Conservation (phyloP, 2,797 vertebrate genomes). For the Gila robusta region DNA sequence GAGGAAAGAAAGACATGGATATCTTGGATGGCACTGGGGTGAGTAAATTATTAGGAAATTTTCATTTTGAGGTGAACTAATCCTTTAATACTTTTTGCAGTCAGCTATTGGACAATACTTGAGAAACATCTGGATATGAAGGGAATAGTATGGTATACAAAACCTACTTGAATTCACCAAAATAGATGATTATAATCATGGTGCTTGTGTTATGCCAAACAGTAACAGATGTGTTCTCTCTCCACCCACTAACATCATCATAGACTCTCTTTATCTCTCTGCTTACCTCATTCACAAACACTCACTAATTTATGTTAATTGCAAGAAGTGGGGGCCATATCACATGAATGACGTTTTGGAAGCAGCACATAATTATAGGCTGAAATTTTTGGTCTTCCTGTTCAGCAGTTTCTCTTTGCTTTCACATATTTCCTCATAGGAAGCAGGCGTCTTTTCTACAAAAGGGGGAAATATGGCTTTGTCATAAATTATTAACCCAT, state of each 20-base stretch:
- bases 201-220: constrained; percentile 44
- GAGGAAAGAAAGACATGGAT: no score
- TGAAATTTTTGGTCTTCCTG: constrained; percentile 36
- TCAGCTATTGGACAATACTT: background rate
- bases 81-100: background rate
- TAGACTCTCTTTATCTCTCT: constrained; percentile 11
- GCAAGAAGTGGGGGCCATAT: constrained; percentile 14
- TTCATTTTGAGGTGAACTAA: no score
- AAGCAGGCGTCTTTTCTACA: background rate
- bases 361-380: constrained; percentile 44
- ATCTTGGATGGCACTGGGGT: no score
- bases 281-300: constrained; percentile 54
- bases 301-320: constrained; percentile 50
- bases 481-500: background rate
- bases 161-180: constrained; percentile 23
- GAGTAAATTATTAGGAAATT: no score
- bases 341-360: constrained; percentile 33
- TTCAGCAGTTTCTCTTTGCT: constrained; percentile 31
- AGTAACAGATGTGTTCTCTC: constrained; percentile 42
- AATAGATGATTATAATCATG: constrained; percentile 40
- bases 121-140: constrained; percentile 40
- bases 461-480: background rate
- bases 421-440: constrained; percentile 11
- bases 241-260: constrained; percentile 14
- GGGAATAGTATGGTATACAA: constrained; percentile 13